Conservation (phyloP, 2,797 vertebrate species). For the Xerus rutilus region DNA sequence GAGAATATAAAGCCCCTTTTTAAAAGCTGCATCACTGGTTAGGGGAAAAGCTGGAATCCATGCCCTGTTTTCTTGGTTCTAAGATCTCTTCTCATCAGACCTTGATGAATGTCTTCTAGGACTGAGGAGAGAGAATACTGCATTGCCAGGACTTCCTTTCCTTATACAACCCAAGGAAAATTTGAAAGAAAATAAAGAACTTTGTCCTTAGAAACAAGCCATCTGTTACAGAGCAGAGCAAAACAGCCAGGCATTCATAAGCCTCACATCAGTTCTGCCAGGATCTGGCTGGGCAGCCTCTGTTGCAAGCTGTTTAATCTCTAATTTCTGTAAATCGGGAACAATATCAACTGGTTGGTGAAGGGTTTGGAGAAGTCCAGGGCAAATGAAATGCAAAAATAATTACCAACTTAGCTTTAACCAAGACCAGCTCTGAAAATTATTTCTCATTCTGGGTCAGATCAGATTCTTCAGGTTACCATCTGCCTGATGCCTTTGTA, state of each 20-base stretch:
- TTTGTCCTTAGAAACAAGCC: constrained; percentile 73
- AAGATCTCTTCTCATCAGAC: constrained; percentile 63
- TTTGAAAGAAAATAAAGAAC: constrained; percentile 72
- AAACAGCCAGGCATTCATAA: constrained; percentile 61
- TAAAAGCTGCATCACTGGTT: constrained; percentile 26
- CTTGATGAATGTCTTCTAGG: constrained; percentile 56
- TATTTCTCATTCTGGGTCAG: neutral
- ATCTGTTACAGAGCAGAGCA: constrained; percentile 70
- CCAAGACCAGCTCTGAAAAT: neutral
- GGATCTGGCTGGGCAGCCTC: constrained; percentile 67
- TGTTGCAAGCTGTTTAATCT: constrained; percentile 73
- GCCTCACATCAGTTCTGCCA: constrained; percentile 63
- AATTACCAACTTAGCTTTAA: neutral
- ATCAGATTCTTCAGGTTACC: neutral
- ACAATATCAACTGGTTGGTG: constrained; percentile 64
- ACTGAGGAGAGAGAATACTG: neutral
- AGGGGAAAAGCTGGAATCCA: neutral
- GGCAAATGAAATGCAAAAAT: constrained; percentile 56
- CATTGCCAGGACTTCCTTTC: constrained; percentile 33
- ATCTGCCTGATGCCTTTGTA: neutral
- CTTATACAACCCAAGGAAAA: constrained; percentile 67
- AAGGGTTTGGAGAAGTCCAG: constrained; percentile 36
- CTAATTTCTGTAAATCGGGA: constrained; percentile 72
- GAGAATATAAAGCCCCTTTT: neutral
- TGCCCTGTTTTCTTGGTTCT: neutral